Evolutionary conservation across 2,888 invertebrate genomes (phyloP).

Genomic region (Xestia c-nigrum): DNA sequence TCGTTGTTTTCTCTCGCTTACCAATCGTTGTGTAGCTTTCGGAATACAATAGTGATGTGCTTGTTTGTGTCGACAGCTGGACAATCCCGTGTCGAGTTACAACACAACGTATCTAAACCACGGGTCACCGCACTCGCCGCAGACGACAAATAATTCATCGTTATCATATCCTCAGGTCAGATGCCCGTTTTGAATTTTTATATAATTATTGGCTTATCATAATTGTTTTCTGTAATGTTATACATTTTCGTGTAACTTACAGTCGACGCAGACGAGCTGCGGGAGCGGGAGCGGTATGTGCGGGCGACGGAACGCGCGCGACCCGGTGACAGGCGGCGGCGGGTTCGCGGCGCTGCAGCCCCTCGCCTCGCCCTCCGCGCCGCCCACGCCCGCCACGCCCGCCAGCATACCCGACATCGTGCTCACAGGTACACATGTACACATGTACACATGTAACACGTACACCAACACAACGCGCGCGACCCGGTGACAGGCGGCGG

Average conservation of each 20-base stretch:
- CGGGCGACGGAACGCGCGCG: constrained; percentile 74
- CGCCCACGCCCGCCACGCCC: constrained; percentile 92
- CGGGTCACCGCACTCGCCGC: constrained; percentile 86
- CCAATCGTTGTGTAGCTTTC: constrained; percentile 28
- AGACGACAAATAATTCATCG: constrained; percentile 83
- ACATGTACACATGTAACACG: background rate
- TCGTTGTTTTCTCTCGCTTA: constrained; percentile 75
- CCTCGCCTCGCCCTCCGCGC: constrained; percentile 80
- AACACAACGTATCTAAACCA: constrained; percentile 86
- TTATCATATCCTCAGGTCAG: constrained; percentile 86
- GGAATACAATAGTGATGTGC: constrained; percentile 53
- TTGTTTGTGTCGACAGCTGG: constrained; percentile 78
- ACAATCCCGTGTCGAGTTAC: constrained; percentile 85
- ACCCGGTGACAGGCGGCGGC: constrained; percentile 89
- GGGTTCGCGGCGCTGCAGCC: constrained; percentile 90
- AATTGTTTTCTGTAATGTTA: no score
- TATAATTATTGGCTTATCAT: no score
- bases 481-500: constrained; percentile 89
- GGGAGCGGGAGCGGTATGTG: constrained; percentile 66
- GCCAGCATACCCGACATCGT: constrained; percentile 96
- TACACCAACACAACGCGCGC: constrained; percentile 67
- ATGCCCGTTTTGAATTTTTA: background rate
- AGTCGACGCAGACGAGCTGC: constrained; percentile 67
- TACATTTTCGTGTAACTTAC: no score
- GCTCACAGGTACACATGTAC: constrained; percentile 93